A percentile compares a stretch with the other conserved stretches of the same genome.
These are phyloP conservation scores for Clarias fuscus DNA, from an alignment of 2,797 vertebrate species.

Conservation along the genomic window DNA sequence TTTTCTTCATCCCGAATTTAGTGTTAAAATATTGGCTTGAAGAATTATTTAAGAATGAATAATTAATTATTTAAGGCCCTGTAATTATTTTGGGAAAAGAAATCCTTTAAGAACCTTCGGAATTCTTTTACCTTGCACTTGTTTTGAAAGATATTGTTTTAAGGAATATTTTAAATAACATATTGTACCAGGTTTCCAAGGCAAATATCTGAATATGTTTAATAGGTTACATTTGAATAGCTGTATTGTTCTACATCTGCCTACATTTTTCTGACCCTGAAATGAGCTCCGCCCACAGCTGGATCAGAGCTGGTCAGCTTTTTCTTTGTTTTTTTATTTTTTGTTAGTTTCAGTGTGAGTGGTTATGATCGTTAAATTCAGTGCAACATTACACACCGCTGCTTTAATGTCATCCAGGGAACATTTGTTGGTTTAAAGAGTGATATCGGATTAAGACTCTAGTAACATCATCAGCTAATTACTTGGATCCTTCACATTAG, in stretches of 20 bases:
- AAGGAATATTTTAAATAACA: neutral
- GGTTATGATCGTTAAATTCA: neutral
- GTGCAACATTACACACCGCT: neutral
- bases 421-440: neutral
- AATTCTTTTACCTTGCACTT: neutral
- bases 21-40: no score
- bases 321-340: neutral
- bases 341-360: neutral
- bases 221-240: neutral
- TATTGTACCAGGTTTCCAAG: neutral
- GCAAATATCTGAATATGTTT: neutral
- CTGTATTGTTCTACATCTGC: neutral
- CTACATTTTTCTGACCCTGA: neutral
- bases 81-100: neutral
- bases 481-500: neutral
- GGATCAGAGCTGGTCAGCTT: neutral
- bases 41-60: no score
- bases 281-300: neutral
- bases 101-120: neutral
- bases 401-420: neutral
- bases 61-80: no score
- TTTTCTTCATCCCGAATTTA: no score
- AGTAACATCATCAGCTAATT: neutral
- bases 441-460: neutral
- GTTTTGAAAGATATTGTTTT: neutral